Percentiles rank a stretch among this genome's conserved stretches.
These are phyloP conservation scores for Pteropus rufus DNA, from an alignment of 2,797 vertebrate genomes.

Conservation along the genomic window DNA sequence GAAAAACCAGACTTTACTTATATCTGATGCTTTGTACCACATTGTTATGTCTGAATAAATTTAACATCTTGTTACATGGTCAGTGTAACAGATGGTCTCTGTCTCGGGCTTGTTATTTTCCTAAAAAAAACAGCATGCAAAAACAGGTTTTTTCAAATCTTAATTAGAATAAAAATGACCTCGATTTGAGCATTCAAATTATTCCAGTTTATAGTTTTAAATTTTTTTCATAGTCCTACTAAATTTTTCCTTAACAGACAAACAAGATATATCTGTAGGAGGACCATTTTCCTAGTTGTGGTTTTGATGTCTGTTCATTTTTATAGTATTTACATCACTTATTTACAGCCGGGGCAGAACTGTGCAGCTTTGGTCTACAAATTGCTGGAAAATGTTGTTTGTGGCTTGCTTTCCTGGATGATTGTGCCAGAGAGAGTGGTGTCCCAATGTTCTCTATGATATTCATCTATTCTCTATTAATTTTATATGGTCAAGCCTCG, in stretches of 20 bases:
- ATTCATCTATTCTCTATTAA: background rate
- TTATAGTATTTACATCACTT: background rate
- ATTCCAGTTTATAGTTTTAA: background rate
- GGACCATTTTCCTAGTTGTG: background rate
- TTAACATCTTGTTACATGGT: conserved; percentile 58
- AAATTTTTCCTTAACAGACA: conserved; percentile 26
- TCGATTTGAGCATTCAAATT: conserved; percentile 42
- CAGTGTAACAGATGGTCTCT: conserved; percentile 67
- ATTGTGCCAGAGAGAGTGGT: background rate
- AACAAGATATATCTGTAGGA: background rate
- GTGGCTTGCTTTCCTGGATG: background rate
- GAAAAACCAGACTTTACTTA: conserved; percentile 71
- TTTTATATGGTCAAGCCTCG: background rate
- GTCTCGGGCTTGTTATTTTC: conserved; percentile 55
- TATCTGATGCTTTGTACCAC: conserved; percentile 62
- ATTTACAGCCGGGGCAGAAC: conserved; percentile 22
- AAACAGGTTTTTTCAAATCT: background rate
- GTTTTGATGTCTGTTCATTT: background rate
- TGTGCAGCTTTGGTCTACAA: background rate
- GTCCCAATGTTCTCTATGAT: background rate
- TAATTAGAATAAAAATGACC: conserved; percentile 53
- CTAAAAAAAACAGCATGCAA: conserved; percentile 16
- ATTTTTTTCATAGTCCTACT: background rate
- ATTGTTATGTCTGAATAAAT: conserved; percentile 52
- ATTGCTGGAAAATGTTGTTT: background rate